phyloP scores from a whole-genome alignment of 2,113 vertebrate genomes.

The Myiozetetes cayanensis region DNA sequence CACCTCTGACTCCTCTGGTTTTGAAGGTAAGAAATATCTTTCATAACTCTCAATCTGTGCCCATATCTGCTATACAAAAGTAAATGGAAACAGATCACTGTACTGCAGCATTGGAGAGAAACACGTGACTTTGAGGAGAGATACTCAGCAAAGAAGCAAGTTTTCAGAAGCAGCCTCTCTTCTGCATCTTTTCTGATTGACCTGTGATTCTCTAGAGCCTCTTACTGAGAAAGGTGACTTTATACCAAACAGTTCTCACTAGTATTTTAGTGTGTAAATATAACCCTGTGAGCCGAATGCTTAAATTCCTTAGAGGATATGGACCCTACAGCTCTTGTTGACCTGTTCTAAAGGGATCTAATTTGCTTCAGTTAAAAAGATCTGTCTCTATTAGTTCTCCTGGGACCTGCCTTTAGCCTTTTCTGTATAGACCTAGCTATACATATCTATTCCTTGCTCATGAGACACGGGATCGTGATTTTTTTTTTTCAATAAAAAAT shows the following conservation, averaged over 20 bases:
- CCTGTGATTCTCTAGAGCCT: not conserved
- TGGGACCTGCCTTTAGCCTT: not conserved
- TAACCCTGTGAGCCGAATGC: not conserved
- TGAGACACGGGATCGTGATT: not conserved
- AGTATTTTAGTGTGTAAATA: not conserved
- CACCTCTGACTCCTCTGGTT: not conserved
- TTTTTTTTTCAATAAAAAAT: not conserved
- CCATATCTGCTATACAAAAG: not conserved
- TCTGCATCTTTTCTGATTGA: not conserved
- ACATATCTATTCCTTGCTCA: not conserved
- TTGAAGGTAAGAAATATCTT: not conserved
- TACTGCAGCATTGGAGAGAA: not conserved
- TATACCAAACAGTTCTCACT: not conserved
- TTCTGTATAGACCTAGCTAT: not conserved
- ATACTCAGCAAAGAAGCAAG: not conserved
- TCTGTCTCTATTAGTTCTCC: not conserved
- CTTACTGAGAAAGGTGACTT: not conserved
- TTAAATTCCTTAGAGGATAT: not conserved
- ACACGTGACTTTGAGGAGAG: not conserved
- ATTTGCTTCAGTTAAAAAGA: not conserved
- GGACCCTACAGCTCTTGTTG: not conserved
- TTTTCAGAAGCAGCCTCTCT: not conserved
- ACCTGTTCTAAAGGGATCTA: not conserved
- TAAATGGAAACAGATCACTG: not conserved
- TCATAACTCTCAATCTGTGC: not conserved